Conservation (phyloP, 2,797 vertebrate genomes). For the Todus mexicanus region DNA sequence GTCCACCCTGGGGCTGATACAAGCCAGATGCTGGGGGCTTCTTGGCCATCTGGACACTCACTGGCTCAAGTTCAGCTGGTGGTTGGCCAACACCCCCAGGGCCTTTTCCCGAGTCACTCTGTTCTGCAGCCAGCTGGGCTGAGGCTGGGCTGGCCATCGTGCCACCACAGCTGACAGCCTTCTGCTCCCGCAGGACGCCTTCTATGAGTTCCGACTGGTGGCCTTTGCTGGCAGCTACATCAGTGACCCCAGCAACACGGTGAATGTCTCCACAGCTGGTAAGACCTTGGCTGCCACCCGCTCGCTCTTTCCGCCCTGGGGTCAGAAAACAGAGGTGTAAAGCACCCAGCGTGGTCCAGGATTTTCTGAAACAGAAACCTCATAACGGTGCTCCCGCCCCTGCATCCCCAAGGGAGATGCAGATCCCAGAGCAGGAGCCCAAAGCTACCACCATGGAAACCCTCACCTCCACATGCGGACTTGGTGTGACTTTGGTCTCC, state of each 20-base stretch:
- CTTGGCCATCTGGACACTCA: too few relatives aligned
- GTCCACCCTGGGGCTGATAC: too few relatives aligned
- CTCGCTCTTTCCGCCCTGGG: background rate
- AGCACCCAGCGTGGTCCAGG: background rate
- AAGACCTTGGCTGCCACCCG: background rate
- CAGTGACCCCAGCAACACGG: conserved; percentile 87
- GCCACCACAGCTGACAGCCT: background rate
- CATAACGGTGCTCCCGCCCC: background rate
- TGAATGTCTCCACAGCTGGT: conserved; percentile 90
- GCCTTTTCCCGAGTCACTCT: background rate
- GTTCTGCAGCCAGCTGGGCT: background rate
- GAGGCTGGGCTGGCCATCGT: background rate
- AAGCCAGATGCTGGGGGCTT: too few relatives aligned
- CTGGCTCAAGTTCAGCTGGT: too few relatives aligned
- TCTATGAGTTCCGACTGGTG: conserved; percentile 90
- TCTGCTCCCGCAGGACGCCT: conserved; percentile 78
- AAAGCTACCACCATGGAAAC: accelerated
- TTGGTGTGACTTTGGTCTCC: background rate
- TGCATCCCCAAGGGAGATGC: too few relatives aligned
- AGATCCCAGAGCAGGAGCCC: background rate
- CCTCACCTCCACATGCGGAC: accelerated
- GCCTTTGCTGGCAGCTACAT: conserved; percentile 83
- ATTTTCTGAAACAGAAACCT: background rate
- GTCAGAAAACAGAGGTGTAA: background rate
- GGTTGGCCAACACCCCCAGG: too few relatives aligned